These are phyloP conservation scores for Decapterus maruadsi DNA, from an alignment of 2,797 vertebrate species.

Conservation along the genomic window DNA sequence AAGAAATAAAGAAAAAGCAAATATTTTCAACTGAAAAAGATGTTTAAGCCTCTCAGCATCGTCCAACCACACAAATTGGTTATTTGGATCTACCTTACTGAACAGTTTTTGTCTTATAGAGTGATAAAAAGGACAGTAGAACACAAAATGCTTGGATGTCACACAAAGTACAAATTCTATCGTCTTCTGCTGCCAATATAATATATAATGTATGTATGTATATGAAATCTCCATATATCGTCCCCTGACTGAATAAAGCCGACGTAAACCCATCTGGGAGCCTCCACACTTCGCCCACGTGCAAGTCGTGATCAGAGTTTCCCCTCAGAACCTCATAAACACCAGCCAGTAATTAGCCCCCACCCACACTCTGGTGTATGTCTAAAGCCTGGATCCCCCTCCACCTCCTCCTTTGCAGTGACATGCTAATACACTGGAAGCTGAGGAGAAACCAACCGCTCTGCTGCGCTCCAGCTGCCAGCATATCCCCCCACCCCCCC, in stretches of 20 bases:
- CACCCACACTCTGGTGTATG: not conserved
- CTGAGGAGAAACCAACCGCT: not conserved
- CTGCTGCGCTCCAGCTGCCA: conserved; percentile 4
- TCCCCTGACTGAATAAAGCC: not conserved
- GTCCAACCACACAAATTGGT: no score
- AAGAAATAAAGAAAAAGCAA: no score
- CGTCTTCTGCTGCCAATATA: no score
- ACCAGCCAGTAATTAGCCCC: not conserved
- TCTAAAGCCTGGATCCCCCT: not conserved
- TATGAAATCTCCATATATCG: not conserved
- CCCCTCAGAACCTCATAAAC: conserved; percentile 5
- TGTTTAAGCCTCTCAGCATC: no score
- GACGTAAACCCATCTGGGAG: not conserved
- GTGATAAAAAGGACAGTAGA: no score
- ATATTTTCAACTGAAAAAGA: no score
- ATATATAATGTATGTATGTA: no score
- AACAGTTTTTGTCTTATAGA: no score
- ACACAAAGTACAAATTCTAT: no score
- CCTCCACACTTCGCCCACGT: not conserved
- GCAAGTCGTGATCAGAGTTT: not conserved
- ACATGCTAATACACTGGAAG: not conserved
- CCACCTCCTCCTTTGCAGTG: not conserved
- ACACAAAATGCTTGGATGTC: no score
- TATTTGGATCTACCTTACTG: no score
- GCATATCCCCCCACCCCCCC: conserved; percentile 1